Evolutionary conservation across 2,113 vertebrate species (phyloP), one percentile per base, ranked within the genome.

Genomic region (Apteryx mantelli): DNA sequence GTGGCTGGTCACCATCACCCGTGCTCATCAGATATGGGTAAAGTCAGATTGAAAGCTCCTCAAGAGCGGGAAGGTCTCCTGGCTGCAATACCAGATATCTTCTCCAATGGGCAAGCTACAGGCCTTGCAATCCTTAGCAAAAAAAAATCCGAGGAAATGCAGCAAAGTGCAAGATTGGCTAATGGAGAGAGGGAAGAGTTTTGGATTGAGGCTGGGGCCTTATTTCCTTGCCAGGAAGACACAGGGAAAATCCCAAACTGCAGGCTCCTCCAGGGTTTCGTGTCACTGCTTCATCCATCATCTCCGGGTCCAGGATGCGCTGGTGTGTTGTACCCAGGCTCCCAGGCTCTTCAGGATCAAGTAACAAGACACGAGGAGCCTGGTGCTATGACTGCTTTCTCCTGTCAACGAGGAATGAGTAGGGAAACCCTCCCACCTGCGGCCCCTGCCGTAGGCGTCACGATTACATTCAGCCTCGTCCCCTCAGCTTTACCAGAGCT

Each of bases 351-450:
- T 19, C 19, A 44, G 50, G 34, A 38, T 10, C 48, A 69, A 5
- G 7, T 8, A 14, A 13, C 2, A 44, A 28, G 34, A 17, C 36
- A 60, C 7, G 18, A 40, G 24, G 20, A 60, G 24, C 6, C n/a
- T 0, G 1, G 6, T 1, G 1, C 3, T 74, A 4, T 4, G 16
- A 46, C 2, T 22, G 3, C 8, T 34, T 91, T 53, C 14, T 89
- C 11, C 22, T 76, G 16, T 22, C 53, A 5, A 61, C 0, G 5
- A 42, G 25, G 25, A 56, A 30, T 11, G 13, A 63, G 8, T 17
- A 25, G 17, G 32, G 17, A 56, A 44, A 50, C 5, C 5, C 36
- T 56, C 1, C 3, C 7, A 69, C 66, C 50, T 36, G 34, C 8
- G 6, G 7, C 6, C 13, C 12, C 13, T 56, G 4, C 2, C 19